phyloP scores from a whole-genome alignment of 2,113 vertebrate species.

The Sapayoa aenigma region DNA sequence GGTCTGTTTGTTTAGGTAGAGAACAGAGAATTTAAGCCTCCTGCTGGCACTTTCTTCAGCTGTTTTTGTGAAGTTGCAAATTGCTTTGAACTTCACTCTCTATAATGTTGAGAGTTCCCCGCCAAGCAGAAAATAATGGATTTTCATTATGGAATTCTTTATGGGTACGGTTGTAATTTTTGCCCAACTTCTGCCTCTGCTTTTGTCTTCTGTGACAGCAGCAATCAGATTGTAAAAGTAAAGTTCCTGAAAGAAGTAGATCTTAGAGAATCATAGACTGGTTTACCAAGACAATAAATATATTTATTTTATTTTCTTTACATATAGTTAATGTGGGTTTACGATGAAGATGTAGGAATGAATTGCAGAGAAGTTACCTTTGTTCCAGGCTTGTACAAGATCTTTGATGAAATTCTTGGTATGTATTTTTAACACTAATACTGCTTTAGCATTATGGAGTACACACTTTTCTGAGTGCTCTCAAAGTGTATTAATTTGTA shows the following conservation, averaged over 20 bases:
- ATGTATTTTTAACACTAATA: constrained; percentile 64
- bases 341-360: constrained; percentile 96
- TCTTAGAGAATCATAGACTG: not conserved
- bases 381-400: constrained; percentile 97
- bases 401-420: constrained; percentile 99
- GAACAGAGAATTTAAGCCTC: not conserved
- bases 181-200: not conserved
- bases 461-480: not conserved
- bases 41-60: not conserved
- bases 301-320: constrained; percentile 41
- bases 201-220: not conserved
- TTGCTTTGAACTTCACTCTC: not conserved
- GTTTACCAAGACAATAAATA: not conserved
- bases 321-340: constrained; percentile 94
- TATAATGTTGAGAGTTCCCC: not conserved
- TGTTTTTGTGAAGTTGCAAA: not conserved
- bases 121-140: not conserved
- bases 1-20: not conserved
- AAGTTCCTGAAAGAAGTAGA: not conserved
- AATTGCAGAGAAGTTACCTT: constrained; percentile 95
- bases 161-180: not conserved
- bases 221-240: not conserved
- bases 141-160: not conserved
- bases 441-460: not conserved
- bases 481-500: not conserved